Evolutionary conservation across 2,888 invertebrate species (phyloP).

Genomic region (Meloe dianella): DNA sequence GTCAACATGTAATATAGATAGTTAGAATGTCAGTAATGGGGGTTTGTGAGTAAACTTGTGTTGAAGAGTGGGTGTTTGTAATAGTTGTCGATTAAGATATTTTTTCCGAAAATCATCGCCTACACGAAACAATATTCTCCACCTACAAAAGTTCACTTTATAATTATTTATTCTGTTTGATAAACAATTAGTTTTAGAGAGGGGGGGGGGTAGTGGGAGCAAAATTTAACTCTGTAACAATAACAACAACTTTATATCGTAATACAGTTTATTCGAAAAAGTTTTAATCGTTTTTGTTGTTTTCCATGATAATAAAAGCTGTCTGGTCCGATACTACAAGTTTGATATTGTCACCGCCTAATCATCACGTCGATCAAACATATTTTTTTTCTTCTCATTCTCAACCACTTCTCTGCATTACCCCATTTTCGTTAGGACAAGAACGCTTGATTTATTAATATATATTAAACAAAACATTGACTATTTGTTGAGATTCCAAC

Average conservation of each 20-base stretch:
- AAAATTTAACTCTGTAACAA: too few species aligned
- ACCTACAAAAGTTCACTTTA: not conserved
- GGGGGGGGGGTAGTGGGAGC: too few species aligned
- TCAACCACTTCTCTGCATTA: too few species aligned
- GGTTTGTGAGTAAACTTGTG: not conserved
- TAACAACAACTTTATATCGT: not conserved
- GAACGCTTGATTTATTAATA: too few species aligned
- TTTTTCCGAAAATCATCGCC: not conserved
- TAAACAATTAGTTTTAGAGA: too few species aligned
- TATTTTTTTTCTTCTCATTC: not conserved
- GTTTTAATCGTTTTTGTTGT: too few species aligned
- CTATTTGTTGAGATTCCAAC: too few species aligned
- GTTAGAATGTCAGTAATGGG: not conserved
- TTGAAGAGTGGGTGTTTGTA: not conserved
- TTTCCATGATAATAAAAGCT: too few species aligned
- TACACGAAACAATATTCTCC: not conserved
- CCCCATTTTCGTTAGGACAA: too few species aligned
- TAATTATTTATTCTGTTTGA: too few species aligned
- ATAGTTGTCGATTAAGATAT: not conserved
- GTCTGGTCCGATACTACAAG: not conserved
- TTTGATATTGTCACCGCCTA: not conserved
- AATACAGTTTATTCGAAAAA: not conserved
- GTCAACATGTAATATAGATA: not conserved
- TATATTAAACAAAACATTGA: too few species aligned
- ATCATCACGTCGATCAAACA: conserved; percentile 9